Percentiles rank a stretch among this genome's conserved stretches.
Evolutionary conservation across 2,113 vertebrate genomes (phyloP).

Genomic region (Penelope pileata): DNA sequence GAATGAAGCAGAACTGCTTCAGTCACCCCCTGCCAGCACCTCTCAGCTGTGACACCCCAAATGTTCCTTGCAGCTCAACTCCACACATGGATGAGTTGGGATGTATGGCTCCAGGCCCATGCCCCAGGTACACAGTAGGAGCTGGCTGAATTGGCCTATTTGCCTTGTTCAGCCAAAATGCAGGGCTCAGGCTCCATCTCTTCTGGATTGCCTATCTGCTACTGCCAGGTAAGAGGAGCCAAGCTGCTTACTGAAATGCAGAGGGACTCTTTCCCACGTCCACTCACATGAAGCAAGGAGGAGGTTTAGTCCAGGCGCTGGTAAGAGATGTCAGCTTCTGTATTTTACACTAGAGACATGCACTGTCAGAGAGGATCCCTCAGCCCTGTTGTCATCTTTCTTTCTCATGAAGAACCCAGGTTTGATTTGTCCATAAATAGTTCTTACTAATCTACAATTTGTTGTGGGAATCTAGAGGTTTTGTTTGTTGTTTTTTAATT

Average conservation of each 20-base stretch:
- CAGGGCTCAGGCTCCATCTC: background rate
- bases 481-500: background rate
- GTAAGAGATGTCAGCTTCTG: background rate
- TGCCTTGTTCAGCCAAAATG: background rate
- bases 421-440: background rate
- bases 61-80: background rate
- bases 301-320: background rate
- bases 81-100: accelerated
- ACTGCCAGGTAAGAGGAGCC: background rate
- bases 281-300: background rate
- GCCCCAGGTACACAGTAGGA: background rate
- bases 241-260: background rate
- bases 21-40: background rate
- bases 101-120: background rate
- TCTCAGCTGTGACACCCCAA: background rate
- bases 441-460: background rate
- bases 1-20: background rate
- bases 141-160: background rate
- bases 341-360: background rate
- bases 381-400: background rate
- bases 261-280: background rate
- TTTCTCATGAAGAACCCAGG: background rate
- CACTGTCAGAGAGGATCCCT: background rate
- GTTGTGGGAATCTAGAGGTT: background rate
- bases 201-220: background rate